Percentiles rank a stretch among this genome's conserved stretches.
These are phyloP conservation scores for Villa cingulata DNA, from an alignment of 2,888 invertebrate species.

Conservation along the genomic window DNA sequence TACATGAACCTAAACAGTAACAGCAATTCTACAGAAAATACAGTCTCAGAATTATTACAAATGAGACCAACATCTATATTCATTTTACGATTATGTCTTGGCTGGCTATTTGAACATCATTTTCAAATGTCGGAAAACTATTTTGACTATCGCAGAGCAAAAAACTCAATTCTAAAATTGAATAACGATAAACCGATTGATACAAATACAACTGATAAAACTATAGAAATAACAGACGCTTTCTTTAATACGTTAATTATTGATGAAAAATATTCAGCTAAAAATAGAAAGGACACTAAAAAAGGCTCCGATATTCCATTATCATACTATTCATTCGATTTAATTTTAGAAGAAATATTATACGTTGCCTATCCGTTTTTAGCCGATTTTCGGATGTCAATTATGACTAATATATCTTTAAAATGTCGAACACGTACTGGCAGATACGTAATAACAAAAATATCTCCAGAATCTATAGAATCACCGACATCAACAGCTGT, in stretches of 20 bases:
- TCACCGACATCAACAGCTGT: neutral
- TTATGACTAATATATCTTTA: slow-evolving; percentile 26
- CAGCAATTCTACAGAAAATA: slow-evolving; percentile 1
- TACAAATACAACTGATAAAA: too few relatives aligned
- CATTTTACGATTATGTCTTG: slow-evolving; percentile 54
- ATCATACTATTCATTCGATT: slow-evolving; percentile 17
- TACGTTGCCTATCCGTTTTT: slow-evolving; percentile 34
- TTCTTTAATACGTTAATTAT: too few relatives aligned
- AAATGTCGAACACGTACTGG: slow-evolving; percentile 30
- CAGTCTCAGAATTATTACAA: neutral
- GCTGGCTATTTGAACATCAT: slow-evolving; percentile 68
- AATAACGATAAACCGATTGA: too few relatives aligned
- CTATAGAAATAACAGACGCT: too few relatives aligned
- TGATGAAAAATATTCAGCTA: too few relatives aligned
- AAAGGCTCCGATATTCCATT: neutral
- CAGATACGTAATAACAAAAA: slow-evolving; percentile 31
- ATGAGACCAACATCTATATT: slow-evolving; percentile 41
- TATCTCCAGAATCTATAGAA: slow-evolving; percentile 17
- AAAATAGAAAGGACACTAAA: neutral
- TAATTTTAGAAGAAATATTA: slow-evolving; percentile 26
- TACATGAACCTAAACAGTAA: slow-evolving; percentile 32
- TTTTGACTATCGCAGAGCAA: slow-evolving; percentile 25
- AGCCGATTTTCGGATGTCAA: slow-evolving; percentile 33
- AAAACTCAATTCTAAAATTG: neutral
- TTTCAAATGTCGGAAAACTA: slow-evolving; percentile 52